Evolutionary conservation across 2,888 invertebrate genomes (phyloP).

Genomic region (Caenorhabditis doughertyi): DNA sequence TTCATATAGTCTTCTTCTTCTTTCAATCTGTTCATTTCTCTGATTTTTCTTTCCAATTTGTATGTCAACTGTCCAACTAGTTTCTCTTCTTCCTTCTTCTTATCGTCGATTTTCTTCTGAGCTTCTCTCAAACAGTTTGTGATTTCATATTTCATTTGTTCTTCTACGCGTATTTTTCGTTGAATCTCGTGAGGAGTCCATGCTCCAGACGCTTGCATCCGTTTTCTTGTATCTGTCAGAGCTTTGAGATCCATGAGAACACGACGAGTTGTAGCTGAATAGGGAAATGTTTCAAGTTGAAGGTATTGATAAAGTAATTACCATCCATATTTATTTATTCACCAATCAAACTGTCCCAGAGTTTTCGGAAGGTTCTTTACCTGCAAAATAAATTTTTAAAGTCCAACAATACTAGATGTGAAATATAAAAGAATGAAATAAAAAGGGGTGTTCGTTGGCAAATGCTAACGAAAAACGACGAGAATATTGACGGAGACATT

Average conservation of each 20-base stretch:
- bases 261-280: conserved; percentile 3
- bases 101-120: conserved; percentile 5
- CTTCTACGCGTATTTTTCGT: not conserved
- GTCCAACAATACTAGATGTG: not conserved
- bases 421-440: conserved; percentile 1
- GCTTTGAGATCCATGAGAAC: conserved; percentile 15
- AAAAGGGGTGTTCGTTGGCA: conserved; percentile 12
- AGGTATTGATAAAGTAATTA: not conserved
- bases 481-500: conserved; percentile 1
- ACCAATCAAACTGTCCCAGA: not conserved
- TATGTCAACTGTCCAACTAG: conserved; percentile 30
- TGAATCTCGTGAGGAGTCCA: not conserved
- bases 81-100: conserved; percentile 19
- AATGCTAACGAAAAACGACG: conserved; percentile 3
- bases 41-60: conserved; percentile 26
- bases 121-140: not conserved
- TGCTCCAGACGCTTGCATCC: conserved; percentile 1
- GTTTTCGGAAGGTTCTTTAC: not conserved
- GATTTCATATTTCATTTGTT: conserved; percentile 27
- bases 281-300: not conserved
- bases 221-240: conserved; percentile 5
- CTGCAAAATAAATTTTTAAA: conserved; percentile 1
- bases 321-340: conserved; percentile 4
- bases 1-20: conserved; percentile 29
- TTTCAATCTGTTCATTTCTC: conserved; percentile 16